Base-by-base conservation (phyloP, 1,140 invertebrate genomes). In the Heliconius nattereri region DNA sequence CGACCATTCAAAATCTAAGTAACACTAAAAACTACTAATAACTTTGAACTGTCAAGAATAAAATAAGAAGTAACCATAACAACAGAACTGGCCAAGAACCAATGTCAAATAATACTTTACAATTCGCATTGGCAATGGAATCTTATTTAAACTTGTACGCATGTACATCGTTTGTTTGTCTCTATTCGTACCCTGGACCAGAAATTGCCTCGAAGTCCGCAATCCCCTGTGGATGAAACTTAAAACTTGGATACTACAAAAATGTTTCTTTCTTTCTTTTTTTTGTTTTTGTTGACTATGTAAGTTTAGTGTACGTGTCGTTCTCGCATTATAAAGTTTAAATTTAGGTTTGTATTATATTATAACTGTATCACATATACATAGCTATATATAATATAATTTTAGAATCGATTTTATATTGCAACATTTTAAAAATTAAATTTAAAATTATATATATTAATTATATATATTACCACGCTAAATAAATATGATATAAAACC, bases 71-170 rank as follows among this genome's bases (percentile, higher is more conserved):
- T 11, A 60, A n/a, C 40, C 8, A 23, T 8, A 23, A 7, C 7
- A 23, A 7, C 7, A 60, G 20, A 23, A 60, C n/a, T 35, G 70
- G 7, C 16, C 70, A 71, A n/a, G n/a, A n/a, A 29, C 32, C 71
- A 40, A 72, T 37, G n/a, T 20, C 71, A 23, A 37, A 72, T 40
- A 72, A 35, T 37, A 89, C 78, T 86, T 79, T 81, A 78, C 23
- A 29, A 66, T 66, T 66, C 60, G 73, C 74, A 77, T 71, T 75
- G 78, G 77, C 84, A 85, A 84, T 83, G 84, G 84, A 90, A 92
- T 91, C 89, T 89, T 90, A 91, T 92, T 92, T 90, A 91, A 91
- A 90, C 85, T 91, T 91, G 82, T 83, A n/a, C 81, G 85, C 77
- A 78, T 83, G 79, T 76, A 79, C 81, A 85, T 82, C 87, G 85